Conservation (phyloP, 1,140 invertebrate species). For the Drosophila mojavensis region DNA sequence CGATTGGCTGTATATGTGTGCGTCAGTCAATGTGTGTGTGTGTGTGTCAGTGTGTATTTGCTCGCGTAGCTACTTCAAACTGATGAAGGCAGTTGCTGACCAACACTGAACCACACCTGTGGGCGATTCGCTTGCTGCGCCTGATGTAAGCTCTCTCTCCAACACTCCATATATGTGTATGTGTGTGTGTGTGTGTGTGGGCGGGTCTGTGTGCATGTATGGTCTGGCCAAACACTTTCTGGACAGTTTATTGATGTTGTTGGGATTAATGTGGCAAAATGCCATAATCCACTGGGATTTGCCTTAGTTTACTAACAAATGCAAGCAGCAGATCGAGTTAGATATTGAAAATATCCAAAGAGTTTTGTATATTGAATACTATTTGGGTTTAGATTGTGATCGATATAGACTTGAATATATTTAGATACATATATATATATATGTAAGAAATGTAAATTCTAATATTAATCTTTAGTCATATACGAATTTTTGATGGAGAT, state of each 20-base stretch:
- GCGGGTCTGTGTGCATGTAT: conserved; percentile 13
- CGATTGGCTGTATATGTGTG: conserved; percentile 55
- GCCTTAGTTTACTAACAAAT: conserved; percentile 49
- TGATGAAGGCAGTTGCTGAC: conserved; percentile 46
- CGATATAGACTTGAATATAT: too few relatives aligned
- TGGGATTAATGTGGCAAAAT: conserved; percentile 64
- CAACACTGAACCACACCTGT: conserved; percentile 60
- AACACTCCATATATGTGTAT: conserved; percentile 19
- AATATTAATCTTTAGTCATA: too few relatives aligned
- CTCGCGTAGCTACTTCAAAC: conserved; percentile 46
- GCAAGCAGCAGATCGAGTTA: conserved; percentile 14
- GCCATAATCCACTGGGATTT: conserved; percentile 71
- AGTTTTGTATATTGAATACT: background rate
- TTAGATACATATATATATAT: too few relatives aligned
- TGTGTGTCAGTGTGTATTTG: conserved; percentile 26
- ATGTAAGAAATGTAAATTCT: too few relatives aligned
- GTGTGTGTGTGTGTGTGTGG: conserved; percentile 24
- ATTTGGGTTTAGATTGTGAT: background rate
- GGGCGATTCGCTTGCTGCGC: conserved; percentile 16
- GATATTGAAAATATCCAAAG: background rate
- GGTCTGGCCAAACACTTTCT: conserved; percentile 37
- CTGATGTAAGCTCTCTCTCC: conserved; percentile 19
- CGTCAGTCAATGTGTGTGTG: background rate
- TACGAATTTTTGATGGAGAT: too few relatives aligned
- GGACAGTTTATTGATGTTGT: conserved; percentile 62